Base-by-base conservation (phyloP, 2,797 vertebrate genomes). In the Leuciscus waleckii region DNA sequence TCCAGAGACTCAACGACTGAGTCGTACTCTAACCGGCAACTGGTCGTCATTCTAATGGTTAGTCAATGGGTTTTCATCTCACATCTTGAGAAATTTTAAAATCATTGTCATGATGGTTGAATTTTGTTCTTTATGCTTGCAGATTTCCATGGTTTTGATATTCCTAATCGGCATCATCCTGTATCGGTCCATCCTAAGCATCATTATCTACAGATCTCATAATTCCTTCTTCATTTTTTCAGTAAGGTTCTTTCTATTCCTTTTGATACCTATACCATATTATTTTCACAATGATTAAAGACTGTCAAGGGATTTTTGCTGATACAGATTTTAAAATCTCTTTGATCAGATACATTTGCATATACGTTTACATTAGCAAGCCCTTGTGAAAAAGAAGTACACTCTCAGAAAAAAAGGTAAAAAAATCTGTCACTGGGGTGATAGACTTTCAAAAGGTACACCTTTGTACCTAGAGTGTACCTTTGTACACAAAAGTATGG, bases 121-220 rank as follows among this genome's bases (percentile, higher is more conserved):
- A 4, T 35, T 14, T 1, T 70, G 1, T 68, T 61, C n/a, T 88
- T 29, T 80, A 63, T 69, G 26, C 61, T 74, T 85, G 37, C 92
- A 96, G 96, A 92, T 96, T 58, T 95, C 91, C 39, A 93, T 96
- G 71, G 95, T 96, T 88, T 93, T 95, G 91, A 95, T 96, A 87
- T 97, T 96, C 91, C 90, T 96, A 89, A 94, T 96, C 79, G 96
- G 94, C 0, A 94, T 97, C 81, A 95, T 97, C 86, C 94, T 95
- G 93, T 96, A 96, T 85, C 92, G 92, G 0, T 94, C 94, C 2
- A 95, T 96, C 46, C 88, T 96, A 87, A 97, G 95, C 46, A 90
- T 95, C 69, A 94, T 95, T 91, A 95, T 96, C 92, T 95, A 94
- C 88, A 94, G 93, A 58, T 94, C 92, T 0, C 93, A 94, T 41